These are phyloP conservation scores for Drosophila neotestacea DNA, from an alignment of 2,888 invertebrate genomes.

Conservation along the genomic window DNA sequence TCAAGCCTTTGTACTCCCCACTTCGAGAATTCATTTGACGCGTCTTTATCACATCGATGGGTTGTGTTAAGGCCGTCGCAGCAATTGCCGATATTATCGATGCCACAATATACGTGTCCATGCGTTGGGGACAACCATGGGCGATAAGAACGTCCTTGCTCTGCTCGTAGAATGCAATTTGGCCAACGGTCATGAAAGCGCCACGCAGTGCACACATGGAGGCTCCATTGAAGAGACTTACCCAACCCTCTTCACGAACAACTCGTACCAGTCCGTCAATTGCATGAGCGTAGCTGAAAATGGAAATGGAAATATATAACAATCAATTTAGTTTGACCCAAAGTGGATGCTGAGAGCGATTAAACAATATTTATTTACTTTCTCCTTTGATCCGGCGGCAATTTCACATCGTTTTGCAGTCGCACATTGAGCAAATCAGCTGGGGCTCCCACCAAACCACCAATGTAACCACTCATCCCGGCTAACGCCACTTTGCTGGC, in stretches of 20 bases:
- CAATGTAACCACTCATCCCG: slow-evolving; percentile 93
- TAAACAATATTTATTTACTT: slow-evolving; percentile 88
- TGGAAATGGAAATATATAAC: slow-evolving; percentile 56
- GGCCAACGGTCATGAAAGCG: slow-evolving; percentile 97
- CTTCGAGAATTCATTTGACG: slow-evolving; percentile 98
- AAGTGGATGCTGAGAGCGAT: neutral
- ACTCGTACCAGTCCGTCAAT: slow-evolving; percentile 95
- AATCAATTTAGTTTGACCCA: neutral
- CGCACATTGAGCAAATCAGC: slow-evolving; percentile 98
- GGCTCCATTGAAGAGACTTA: slow-evolving; percentile 93
- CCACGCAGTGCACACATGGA: slow-evolving; percentile 95
- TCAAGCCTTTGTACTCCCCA: slow-evolving; percentile 92
- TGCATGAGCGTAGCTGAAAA: slow-evolving; percentile 96
- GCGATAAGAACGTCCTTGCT: slow-evolving; percentile 88
- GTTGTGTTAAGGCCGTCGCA: slow-evolving; percentile 91
- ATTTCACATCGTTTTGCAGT: slow-evolving; percentile 99
- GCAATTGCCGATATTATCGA: slow-evolving; percentile 91
- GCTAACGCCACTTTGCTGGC: slow-evolving; percentile 89
- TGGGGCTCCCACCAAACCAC: slow-evolving; percentile 97
- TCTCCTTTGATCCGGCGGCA: slow-evolving; percentile 92
- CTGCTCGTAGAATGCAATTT: slow-evolving; percentile 98
- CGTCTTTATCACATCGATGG: slow-evolving; percentile 98
- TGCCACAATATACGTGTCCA: slow-evolving; percentile 93
- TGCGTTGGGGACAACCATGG: slow-evolving; percentile 91
- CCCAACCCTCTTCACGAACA: slow-evolving; percentile 91